Percentiles rank a stretch among this genome's conserved stretches.
Evolutionary conservation across 2,888 invertebrate species (phyloP).

Genomic region (Nomada fabriciana): DNA sequence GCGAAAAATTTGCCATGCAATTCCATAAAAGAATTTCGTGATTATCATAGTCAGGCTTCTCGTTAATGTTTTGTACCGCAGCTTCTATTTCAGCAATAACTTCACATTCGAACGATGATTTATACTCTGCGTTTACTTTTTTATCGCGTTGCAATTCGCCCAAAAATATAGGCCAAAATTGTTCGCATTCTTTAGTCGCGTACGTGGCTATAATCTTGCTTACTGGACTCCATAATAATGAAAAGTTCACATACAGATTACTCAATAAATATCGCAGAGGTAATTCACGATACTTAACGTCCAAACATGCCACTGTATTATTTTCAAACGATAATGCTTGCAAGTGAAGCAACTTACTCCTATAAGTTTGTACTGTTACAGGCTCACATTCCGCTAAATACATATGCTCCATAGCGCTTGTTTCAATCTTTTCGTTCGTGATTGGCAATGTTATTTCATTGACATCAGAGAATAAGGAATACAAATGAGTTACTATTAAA

Average conservation of each 20-base stretch:
- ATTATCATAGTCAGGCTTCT: slow-evolving; percentile 90
- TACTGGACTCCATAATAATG: slow-evolving; percentile 94
- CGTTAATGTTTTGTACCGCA: slow-evolving; percentile 83
- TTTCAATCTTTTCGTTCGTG: slow-evolving; percentile 68
- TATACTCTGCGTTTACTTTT: slow-evolving; percentile 59
- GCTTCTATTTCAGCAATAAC: slow-evolving; percentile 67
- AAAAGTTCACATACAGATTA: slow-evolving; percentile 93
- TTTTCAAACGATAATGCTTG: slow-evolving; percentile 88
- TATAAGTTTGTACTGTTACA: slow-evolving; percentile 91
- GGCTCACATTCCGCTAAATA: slow-evolving; percentile 89
- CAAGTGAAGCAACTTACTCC: slow-evolving; percentile 90
- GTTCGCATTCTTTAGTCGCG: slow-evolving; percentile 85
- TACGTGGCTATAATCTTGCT: slow-evolving; percentile 91
- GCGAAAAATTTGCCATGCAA: slow-evolving; percentile 90
- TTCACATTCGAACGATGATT: slow-evolving; percentile 70
- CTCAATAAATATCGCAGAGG: slow-evolving; percentile 93
- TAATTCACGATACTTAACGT: slow-evolving; percentile 87
- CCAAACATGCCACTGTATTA: slow-evolving; percentile 84
- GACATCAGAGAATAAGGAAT: slow-evolving; percentile 89
- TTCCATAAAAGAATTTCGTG: slow-evolving; percentile 93
- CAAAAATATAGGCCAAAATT: slow-evolving; percentile 91
- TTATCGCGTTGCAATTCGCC: slow-evolving; percentile 85
- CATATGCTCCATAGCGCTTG: slow-evolving; percentile 73
- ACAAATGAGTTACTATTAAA: slow-evolving; percentile 90
- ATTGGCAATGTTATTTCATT: slow-evolving; percentile 84